Conservation (phyloP, 2,888 invertebrate genomes). For the Sympetrum striolatum region DNA sequence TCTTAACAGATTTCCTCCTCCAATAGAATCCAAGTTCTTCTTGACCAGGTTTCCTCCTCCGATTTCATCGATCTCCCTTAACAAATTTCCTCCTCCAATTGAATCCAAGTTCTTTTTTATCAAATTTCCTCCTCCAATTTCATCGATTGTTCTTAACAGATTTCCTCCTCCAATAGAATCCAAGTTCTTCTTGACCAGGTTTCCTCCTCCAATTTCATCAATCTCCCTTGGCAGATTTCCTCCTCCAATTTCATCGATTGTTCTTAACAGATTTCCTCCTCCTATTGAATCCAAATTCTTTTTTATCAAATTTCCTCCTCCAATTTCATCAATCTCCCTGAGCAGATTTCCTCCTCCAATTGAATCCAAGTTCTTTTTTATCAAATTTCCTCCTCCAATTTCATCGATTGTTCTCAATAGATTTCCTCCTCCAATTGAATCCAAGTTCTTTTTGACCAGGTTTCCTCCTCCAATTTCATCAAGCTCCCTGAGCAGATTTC, state of each 20-base stretch:
- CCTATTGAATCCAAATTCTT: conserved; percentile 53
- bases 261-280: conserved; percentile 56
- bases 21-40: conserved; percentile 49
- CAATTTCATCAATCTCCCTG: conserved; percentile 51
- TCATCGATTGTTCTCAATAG: conserved; percentile 51
- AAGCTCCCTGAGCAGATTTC: conserved; percentile 59
- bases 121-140: conserved; percentile 1
- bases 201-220: neutral
- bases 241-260: neutral
- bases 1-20: conserved; percentile 48
- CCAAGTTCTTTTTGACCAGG: conserved; percentile 57
- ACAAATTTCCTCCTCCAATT: conserved; percentile 45
- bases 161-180: conserved; percentile 46
- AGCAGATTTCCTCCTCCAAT: neutral
- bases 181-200: conserved; percentile 48
- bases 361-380: neutral
- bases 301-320: conserved; percentile 50
- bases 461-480: neutral
- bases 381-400: neutral
- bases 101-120: conserved; percentile 54
- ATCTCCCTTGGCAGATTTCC: neutral
- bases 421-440: conserved; percentile 62
- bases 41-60: conserved; percentile 47
- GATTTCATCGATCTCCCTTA: conserved; percentile 48
- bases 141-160: conserved; percentile 48